Evolutionary conservation across 2,113 vertebrate genomes (phyloP).

Genomic region (Hoplias malabaricus): DNA sequence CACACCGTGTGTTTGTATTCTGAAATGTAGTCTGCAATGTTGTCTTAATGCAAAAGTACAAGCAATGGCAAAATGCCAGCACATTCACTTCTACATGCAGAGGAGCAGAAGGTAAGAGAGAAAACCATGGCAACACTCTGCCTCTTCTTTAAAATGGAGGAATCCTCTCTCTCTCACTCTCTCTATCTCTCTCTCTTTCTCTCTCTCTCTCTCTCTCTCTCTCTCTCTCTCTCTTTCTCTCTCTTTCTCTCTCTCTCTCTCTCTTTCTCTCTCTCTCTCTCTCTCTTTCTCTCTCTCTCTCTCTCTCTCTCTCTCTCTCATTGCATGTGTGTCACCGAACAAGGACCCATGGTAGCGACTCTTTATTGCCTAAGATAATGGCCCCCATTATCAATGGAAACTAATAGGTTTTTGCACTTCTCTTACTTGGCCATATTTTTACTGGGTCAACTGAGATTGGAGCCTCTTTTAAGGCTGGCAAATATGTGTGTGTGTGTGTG

Average conservation of each 20-base stretch:
- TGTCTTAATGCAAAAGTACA: background rate
- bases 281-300: background rate
- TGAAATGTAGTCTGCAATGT: background rate
- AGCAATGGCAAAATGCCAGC: background rate
- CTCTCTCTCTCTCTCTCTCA: background rate
- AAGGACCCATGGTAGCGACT: background rate
- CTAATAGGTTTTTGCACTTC: slow-evolving; percentile 13
- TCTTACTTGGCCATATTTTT: background rate
- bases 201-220: background rate
- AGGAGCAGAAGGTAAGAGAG: slow-evolving; percentile 11
- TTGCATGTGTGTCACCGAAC: background rate
- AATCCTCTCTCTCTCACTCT: too few species aligned
- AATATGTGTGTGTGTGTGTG: too few species aligned
- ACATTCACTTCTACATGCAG: slow-evolving; percentile 21
- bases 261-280: background rate
- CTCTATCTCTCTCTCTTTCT: background rate
- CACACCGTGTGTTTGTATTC: background rate
- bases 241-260: too few species aligned
- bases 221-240: too few species aligned
- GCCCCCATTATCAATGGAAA: background rate
- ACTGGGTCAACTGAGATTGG: slow-evolving; percentile 7
- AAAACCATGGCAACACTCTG: slow-evolving; percentile 41
- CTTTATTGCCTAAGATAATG: slow-evolving; percentile 7
- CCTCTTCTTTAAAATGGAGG: slow-evolving; percentile 28
- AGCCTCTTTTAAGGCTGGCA: background rate